Conservation (phyloP, 2,888 invertebrate genomes). For the Hydroisotoma schaefferi region DNA sequence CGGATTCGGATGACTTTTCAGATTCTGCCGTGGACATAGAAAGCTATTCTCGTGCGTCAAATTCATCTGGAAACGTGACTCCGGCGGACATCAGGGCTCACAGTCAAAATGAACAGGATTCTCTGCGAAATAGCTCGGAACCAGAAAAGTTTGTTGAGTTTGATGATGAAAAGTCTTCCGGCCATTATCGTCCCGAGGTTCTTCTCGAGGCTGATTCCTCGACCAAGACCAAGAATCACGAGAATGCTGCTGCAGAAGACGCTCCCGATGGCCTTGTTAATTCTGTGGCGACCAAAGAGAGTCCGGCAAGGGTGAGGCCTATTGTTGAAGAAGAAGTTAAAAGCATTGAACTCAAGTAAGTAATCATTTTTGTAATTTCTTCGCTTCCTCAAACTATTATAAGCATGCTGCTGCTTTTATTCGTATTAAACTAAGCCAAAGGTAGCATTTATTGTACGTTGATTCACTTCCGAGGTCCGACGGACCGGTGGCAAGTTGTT, state of each 20-base stretch:
- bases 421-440: too few species aligned
- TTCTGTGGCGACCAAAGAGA: background rate
- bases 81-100: constrained; percentile 21
- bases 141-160: background rate
- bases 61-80: constrained; percentile 37
- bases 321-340: constrained; percentile 36
- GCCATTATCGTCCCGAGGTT: background rate
- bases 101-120: background rate
- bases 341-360: constrained; percentile 22
- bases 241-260: background rate
- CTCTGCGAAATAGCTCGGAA: too few species aligned
- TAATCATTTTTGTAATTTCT: too few species aligned
- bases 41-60: constrained; percentile 28
- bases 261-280: background rate
- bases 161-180: background rate
- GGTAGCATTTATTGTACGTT: too few species aligned
- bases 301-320: constrained; percentile 29
- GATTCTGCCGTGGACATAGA: constrained; percentile 39
- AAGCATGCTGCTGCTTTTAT: too few species aligned
- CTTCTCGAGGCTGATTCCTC: background rate
- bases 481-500: too few species aligned
- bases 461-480: too few species aligned
- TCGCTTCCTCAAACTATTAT: too few species aligned
- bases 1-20: constrained; percentile 35
- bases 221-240: too few species aligned